Evolutionary conservation across 2,113 vertebrate species (phyloP), one percentile per base, ranked within the genome.

Genomic region (Actenoides lindsayi): DNA sequence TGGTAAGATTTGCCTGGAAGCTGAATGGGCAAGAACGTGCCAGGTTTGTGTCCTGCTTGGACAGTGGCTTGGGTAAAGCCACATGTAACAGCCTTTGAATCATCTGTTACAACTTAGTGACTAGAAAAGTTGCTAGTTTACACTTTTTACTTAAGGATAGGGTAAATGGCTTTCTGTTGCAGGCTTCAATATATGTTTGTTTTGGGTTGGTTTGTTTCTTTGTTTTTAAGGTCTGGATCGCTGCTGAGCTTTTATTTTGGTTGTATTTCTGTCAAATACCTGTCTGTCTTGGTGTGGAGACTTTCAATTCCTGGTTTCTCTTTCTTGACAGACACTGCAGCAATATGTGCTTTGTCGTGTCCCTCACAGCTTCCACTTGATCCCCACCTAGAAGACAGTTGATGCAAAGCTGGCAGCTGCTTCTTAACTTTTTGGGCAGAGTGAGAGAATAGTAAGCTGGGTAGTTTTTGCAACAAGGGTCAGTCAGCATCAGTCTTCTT

Each of bases 181-280:
- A 57, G 56, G 21, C 16, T 63, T 90, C 21, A 76, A 54, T 31
- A 28, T 37, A 3, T 30, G 53, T 7, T 24, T 23, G 12, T 51
- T 51, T 33, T 35, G 31, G 10, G 33, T 60, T 24, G 59, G 31
- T 13, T 69, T 57, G 37, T 46, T 53, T 44, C 9, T 31, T 37
- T 4, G 8, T 28, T 48, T 19, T 48, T 30, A 5, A 37, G 48
- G 44, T 39, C 39, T 85, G 57, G 57, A 65, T 76, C 91, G 82
- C 23, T 63, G 63, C 30, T 50, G 41, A 73, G n/a, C n/a, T 81
- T 96, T 77, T 84, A 78, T 78, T 91, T 88, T 90, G 53, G 37
- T 76, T 80, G 33, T 31, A 18, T 95, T 94, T 91, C 53, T 90
- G 23, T 88, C 46, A 59, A 59, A 62, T 60, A 35, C 17, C 41